Evolutionary conservation across 2,113 vertebrate species (phyloP).

Genomic region (Willisornis vidua): DNA sequence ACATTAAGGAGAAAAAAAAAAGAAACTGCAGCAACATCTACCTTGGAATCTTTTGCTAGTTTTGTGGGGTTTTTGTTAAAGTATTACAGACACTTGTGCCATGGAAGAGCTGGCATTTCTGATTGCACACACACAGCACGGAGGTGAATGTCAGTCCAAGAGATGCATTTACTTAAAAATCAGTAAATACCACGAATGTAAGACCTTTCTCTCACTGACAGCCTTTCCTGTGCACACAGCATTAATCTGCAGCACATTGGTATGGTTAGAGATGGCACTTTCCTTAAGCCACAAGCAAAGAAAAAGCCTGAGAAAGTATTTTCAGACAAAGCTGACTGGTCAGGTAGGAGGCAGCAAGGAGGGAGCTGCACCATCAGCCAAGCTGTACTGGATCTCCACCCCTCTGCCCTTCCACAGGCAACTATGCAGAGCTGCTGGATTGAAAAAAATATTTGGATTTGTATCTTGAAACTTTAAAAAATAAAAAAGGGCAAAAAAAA

Average conservation of each 20-base stretch:
- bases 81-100: not conserved
- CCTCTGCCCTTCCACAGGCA: fast-evolving
- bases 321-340: not conserved
- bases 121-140: not conserved
- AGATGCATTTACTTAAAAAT: not conserved
- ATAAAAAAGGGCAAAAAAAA: not conserved
- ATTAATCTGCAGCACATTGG: not conserved
- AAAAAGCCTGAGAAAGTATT: not conserved
- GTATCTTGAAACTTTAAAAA: not conserved
- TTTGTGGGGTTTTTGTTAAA: not conserved
- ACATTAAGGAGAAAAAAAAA: not conserved
- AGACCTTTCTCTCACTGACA: not conserved
- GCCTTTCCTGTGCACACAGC: not conserved
- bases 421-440: not conserved
- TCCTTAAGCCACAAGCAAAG: slow-evolving; percentile 18
- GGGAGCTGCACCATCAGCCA: not conserved
- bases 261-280: not conserved
- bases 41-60: not conserved
- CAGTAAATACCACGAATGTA: not conserved
- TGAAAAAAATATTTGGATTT: not conserved
- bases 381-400: not conserved
- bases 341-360: not conserved
- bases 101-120: not conserved
- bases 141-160: not conserved
- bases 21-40: not conserved